Evolutionary conservation across 2,113 vertebrate species (phyloP).

Genomic region (Oceanites oceanicus): DNA sequence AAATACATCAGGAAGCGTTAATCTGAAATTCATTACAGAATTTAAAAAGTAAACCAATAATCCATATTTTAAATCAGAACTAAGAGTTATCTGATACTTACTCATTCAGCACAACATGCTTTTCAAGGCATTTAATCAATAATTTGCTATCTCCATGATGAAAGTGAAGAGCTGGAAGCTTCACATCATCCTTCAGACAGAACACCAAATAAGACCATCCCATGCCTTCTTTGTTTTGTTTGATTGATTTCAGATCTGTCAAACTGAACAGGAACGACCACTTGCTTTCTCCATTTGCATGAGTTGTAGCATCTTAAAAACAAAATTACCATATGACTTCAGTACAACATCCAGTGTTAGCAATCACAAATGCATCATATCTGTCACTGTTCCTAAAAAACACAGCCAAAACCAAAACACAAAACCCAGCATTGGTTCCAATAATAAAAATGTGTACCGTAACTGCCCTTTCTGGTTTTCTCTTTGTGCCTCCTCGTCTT

Average conservation of each 20-base stretch:
- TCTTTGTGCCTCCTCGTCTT: background rate
- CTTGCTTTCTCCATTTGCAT: constrained; percentile 80
- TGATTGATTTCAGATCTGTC: constrained; percentile 87
- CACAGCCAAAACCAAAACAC: background rate
- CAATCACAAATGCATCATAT: background rate
- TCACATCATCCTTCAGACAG: constrained; percentile 84
- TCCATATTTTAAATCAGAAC: background rate
- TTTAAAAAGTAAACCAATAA: background rate
- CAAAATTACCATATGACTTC: constrained; percentile 56
- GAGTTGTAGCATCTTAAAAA: constrained; percentile 78
- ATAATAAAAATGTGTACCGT: fast-evolving
- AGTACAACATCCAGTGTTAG: background rate
- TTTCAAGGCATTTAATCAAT: constrained; percentile 88
- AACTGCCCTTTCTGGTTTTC: background rate
- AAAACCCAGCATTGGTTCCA: background rate
- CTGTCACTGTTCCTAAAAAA: background rate
- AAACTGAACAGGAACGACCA: constrained; percentile 90
- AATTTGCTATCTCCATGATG: constrained; percentile 89
- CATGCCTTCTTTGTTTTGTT: constrained; percentile 85
- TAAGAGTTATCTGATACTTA: constrained; percentile 76
- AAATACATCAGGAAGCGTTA: background rate
- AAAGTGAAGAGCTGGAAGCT: constrained; percentile 89
- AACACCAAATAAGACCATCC: constrained; percentile 91
- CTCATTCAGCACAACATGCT: constrained; percentile 85
- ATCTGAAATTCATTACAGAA: background rate